These are phyloP conservation scores for Chymomyza caudatula DNA, from an alignment of 2,888 invertebrate species.

Conservation along the genomic window DNA sequence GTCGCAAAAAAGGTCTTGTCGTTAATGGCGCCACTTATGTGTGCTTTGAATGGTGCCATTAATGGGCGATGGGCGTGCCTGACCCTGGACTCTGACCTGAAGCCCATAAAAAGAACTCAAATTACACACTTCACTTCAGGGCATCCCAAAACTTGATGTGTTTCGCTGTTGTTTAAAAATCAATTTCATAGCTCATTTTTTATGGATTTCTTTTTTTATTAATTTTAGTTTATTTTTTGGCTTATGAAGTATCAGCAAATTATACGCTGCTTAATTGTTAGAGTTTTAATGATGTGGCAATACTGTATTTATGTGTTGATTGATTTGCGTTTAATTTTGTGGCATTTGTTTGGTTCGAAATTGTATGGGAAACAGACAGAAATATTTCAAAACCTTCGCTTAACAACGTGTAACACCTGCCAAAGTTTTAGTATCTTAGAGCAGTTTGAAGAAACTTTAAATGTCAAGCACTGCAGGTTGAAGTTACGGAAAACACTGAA, in stretches of 20 bases:
- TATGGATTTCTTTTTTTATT: constrained; percentile 11
- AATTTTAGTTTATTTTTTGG: constrained; percentile 1
- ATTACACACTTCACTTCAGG: constrained; percentile 20
- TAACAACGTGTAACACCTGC: no score
- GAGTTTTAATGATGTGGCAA: no score
- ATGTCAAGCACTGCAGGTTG: no score
- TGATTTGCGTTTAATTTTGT: constrained; percentile 43
- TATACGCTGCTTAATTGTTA: background rate
- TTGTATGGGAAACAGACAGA: no score
- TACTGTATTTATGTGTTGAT: no score
- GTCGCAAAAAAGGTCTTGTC: constrained; percentile 47
- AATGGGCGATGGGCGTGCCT: constrained; percentile 25
- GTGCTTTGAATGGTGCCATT: constrained; percentile 58
- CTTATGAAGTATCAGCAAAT: constrained; percentile 50
- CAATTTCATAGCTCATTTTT: constrained; percentile 46
- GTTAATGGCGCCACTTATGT: constrained; percentile 59
- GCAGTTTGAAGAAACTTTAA: no score
- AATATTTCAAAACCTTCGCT: no score
- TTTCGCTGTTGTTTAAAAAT: constrained; percentile 43
- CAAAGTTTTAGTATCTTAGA: no score
- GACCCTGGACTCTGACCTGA: background rate
- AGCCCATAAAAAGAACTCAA: constrained; percentile 25
- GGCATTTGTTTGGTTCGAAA: constrained; percentile 28
- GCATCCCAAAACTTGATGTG: constrained; percentile 34
- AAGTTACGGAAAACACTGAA: no score